Percentiles rank a stretch among this genome's conserved stretches.
phyloP scores from a whole-genome alignment of 2,888 invertebrate genomes.

The Nebria salina region DNA sequence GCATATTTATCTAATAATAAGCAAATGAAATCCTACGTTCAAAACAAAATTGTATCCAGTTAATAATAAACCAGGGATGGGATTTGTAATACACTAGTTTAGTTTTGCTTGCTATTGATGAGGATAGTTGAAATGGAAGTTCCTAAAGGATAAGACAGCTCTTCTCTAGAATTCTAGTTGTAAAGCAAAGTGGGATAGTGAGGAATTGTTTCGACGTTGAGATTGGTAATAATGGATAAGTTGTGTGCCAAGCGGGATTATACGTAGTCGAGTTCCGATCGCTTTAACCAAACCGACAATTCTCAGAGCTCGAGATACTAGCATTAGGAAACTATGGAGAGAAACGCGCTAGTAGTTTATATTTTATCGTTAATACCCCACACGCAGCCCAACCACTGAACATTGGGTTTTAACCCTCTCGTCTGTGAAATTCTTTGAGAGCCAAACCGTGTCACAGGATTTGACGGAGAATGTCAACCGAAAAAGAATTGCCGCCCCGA shows the following conservation, averaged over 20 bases:
- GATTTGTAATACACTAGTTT: too few species aligned
- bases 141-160: too few species aligned
- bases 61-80: too few species aligned
- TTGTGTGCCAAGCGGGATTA: slow-evolving; percentile 18
- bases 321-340: neutral
- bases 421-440: slow-evolving; percentile 29
- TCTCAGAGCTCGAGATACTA: neutral
- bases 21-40: too few species aligned
- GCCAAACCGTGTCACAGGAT: slow-evolving; percentile 22
- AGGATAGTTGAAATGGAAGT: too few species aligned
- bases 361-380: neutral
- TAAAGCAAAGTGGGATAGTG: too few species aligned
- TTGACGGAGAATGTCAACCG: slow-evolving; percentile 7
- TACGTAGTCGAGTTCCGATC: slow-evolving; percentile 12
- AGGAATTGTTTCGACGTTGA: neutral
- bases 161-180: too few species aligned
- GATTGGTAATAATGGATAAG: slow-evolving; percentile 32
- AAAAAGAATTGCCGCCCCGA: neutral
- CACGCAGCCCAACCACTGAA: neutral
- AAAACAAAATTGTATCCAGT: too few species aligned
- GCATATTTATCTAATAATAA: too few species aligned
- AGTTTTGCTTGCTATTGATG: too few species aligned
- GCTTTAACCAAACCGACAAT: slow-evolving; percentile 9
- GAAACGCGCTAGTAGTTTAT: neutral
- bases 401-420: slow-evolving; percentile 27